A percentile compares a stretch with the other conserved stretches of the same genome.
Conservation (phyloP, 2,113 vertebrate genomes). For the Perca fluviatilis region DNA sequence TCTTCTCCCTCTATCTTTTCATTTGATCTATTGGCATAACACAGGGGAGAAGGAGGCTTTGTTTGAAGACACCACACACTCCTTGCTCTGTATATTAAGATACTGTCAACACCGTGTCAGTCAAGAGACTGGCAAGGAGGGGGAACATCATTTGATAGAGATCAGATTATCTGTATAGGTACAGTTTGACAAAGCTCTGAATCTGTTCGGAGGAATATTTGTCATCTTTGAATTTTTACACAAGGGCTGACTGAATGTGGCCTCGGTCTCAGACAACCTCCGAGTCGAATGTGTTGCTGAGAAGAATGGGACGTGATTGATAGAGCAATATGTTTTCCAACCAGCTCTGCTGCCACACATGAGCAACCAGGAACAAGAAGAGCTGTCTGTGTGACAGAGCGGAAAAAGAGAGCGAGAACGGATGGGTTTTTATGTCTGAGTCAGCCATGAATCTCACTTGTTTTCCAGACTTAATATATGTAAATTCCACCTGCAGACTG, state of each 20-base stretch:
- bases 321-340: constrained; percentile 80
- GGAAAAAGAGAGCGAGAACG: constrained; percentile 8
- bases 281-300: constrained; percentile 23
- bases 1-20: constrained; percentile 51
- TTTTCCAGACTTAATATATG: constrained; percentile 75
- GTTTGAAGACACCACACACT: constrained; percentile 61
- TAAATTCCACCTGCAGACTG: constrained; percentile 78
- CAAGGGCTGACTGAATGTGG: constrained; percentile 32
- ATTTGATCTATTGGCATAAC: constrained; percentile 71
- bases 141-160: constrained; percentile 53
- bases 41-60: constrained; percentile 54
- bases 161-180: constrained; percentile 37
- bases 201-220: constrained; percentile 51
- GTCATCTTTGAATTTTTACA: constrained; percentile 61
- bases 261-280: constrained; percentile 41
- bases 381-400: constrained; percentile 63
- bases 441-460: constrained; percentile 66
- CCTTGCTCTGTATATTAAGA: constrained; percentile 55
- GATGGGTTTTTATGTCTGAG: constrained; percentile 55
- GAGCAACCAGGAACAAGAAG: constrained; percentile 73
- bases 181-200: constrained; percentile 43
- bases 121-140: constrained; percentile 24
- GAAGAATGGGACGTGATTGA: constrained; percentile 77
- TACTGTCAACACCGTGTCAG: constrained; percentile 66
- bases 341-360: constrained; percentile 73